Evolutionary conservation across 2,113 vertebrate species (phyloP).

Genomic region (Nerophis ophidion): DNA sequence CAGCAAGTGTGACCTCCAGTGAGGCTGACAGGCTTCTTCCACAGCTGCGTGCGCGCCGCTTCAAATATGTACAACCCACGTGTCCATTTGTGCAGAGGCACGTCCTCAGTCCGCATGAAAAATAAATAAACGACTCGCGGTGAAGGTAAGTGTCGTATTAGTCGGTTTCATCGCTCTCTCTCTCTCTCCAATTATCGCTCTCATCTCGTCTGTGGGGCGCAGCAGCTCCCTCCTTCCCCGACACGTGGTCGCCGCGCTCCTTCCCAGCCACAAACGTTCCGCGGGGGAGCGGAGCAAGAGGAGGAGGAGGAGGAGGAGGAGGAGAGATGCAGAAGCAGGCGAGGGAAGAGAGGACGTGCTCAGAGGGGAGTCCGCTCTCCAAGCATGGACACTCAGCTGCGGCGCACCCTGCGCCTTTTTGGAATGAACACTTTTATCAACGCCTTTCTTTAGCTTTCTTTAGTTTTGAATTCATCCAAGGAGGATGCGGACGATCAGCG

Average conservation of each 20-base stretch:
- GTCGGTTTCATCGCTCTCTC: not conserved
- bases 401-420: conserved; percentile 11
- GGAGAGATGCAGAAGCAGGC: conserved; percentile 60
- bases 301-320: conserved; percentile 53
- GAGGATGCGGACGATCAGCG: conserved; percentile 35
- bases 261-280: conserved; percentile 7
- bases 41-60: not conserved
- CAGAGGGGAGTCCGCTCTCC: conserved; percentile 44
- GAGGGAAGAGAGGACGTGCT: conserved; percentile 51
- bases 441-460: not conserved
- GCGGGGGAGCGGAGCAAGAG: conserved; percentile 7
- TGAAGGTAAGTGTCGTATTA: not conserved
- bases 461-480: not conserved
- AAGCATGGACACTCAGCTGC: conserved; percentile 36
- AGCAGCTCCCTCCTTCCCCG: conserved; percentile 34
- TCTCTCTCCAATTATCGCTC: conserved; percentile 2
- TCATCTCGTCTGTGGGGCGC: conserved; percentile 34
- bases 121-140: not conserved
- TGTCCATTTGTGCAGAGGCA: not conserved
- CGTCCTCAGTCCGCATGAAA: not conserved
- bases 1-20: conserved; percentile 19
- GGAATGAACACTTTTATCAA: conserved; percentile 25
- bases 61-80: too few species aligned
- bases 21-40: not conserved
- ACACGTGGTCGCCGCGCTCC: conserved; percentile 64